Percentiles rank a stretch among this genome's conserved stretches.
Evolutionary conservation across 2,113 vertebrate species (phyloP).

Genomic region (Glaucidium brasilianum): DNA sequence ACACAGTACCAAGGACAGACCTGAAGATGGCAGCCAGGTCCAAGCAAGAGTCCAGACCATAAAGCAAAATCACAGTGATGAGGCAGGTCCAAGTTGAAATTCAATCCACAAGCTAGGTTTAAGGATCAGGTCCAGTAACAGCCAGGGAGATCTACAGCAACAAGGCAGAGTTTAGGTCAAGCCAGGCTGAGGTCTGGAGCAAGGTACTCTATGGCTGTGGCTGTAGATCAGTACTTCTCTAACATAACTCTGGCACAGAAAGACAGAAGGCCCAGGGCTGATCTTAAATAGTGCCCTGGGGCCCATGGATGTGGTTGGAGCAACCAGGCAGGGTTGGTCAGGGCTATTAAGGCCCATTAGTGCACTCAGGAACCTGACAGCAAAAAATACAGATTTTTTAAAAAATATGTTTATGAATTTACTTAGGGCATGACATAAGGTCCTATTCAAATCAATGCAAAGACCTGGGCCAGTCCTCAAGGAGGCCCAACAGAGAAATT

Average conservation of each 20-base stretch:
- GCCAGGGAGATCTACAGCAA: not conserved
- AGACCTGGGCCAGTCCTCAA: not conserved
- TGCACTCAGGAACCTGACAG: not conserved
- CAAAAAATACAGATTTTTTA: not conserved
- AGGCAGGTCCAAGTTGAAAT: not conserved
- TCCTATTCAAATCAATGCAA: not conserved
- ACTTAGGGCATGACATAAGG: not conserved
- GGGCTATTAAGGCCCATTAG: not conserved
- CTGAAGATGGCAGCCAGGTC: not conserved
- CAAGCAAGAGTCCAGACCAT: not conserved
- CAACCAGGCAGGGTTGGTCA: not conserved
- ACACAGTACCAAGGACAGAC: not conserved
- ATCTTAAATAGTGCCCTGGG: not conserved
- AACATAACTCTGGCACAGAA: not conserved
- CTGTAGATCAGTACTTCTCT: not conserved
- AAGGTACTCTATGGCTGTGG: not conserved
- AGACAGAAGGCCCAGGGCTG: not conserved
- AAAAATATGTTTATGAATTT: not conserved
- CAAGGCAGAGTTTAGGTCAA: not conserved
- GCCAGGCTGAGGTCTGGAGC: not conserved
- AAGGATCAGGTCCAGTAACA: not conserved
- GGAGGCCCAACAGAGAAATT: not conserved
- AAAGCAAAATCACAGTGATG: not conserved
- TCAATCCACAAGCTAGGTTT: not conserved
- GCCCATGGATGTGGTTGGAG: not conserved